Evolutionary conservation across 2,888 invertebrate species (phyloP).

Genomic region (Drosophila demipolita): DNA sequence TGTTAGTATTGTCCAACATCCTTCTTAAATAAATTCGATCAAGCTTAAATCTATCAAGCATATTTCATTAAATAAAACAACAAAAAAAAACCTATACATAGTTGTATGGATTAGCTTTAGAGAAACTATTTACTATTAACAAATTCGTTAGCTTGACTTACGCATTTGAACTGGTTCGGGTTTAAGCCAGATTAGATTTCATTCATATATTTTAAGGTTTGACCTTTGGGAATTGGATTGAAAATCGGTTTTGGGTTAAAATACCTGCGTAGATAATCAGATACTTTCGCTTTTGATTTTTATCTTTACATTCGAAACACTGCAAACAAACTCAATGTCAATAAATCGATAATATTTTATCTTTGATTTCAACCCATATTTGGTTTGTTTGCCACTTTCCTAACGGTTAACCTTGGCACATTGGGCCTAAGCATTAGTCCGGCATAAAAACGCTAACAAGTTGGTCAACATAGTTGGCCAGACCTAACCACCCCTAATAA

Average conservation of each 20-base stretch:
- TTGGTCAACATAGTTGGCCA: conserved; percentile 28
- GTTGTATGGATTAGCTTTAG: background rate
- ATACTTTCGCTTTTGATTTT: conserved; percentile 50
- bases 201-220: conserved; percentile 21
- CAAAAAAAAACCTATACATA: background rate
- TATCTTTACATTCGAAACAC: conserved; percentile 8
- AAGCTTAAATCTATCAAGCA: background rate
- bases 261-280: conserved; percentile 24
- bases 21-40: background rate
- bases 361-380: background rate
- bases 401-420: conserved; percentile 53
- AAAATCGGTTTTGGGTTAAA: background rate
- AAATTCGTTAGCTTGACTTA: conserved; percentile 15
- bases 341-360: conserved; percentile 19
- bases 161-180: conserved; percentile 6
- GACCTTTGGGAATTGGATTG: conserved; percentile 38
- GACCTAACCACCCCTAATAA: conserved; percentile 38
- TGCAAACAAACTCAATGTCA: conserved; percentile 44
- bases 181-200: conserved; percentile 32
- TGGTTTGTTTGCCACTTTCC: conserved; percentile 35
- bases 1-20: background rate
- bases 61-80: background rate
- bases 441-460: conserved; percentile 31
- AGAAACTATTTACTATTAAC: background rate
- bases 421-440: conserved; percentile 11